Base-by-base conservation (phyloP, 2,113 vertebrate species). In the Pungitius pungitius region DNA sequence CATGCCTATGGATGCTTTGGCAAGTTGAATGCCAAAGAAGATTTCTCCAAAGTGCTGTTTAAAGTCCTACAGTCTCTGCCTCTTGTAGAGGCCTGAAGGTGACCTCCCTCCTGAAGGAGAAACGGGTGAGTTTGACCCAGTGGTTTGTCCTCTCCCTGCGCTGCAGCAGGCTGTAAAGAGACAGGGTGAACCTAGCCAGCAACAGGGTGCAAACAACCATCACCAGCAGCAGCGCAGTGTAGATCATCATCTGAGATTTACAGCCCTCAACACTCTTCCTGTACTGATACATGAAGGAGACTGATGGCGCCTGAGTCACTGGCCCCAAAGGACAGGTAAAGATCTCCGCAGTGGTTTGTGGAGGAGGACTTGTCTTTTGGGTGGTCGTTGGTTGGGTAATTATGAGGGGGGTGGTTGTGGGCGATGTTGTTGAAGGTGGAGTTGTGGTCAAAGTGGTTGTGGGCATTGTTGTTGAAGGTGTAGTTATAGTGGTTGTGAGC, bases 91-190 rank as follows among this genome's bases (percentile, higher is more conserved):
- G 89, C 69, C 59, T 79, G 2, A 93, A 56, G 35, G 78, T 88
- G 37, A 93, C 63, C 8, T 93, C 92, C 73, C 85, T 93, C 62
- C 82, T 92, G 85, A 92, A 87, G 51, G 93, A 89, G 57, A 93
- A 94, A 17, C 9, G 86, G 0, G 90, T 94, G 22, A 94, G 89
- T 72, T 83, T 92, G 59, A 94, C 75, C 62, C 57, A 64, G 30
- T 81, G 58, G 52, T 78, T 47, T 17, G 81, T 35, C 37, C 59
- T 89, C 68, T 91, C 78, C 22, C 77, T 81, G 22, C 10, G 1
- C 54, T 90, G 71, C 2, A 91, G 79, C 75, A 92, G 88, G 3
- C 14, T 73, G 74, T 83, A 92, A 20, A 96, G 76, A 3, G 88
- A 82, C 2, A 90, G 42, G 0, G 69, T 58, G 0, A 92, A 84